phyloP scores from a whole-genome alignment of 2,797 vertebrate species.

The Zalophus californianus region DNA sequence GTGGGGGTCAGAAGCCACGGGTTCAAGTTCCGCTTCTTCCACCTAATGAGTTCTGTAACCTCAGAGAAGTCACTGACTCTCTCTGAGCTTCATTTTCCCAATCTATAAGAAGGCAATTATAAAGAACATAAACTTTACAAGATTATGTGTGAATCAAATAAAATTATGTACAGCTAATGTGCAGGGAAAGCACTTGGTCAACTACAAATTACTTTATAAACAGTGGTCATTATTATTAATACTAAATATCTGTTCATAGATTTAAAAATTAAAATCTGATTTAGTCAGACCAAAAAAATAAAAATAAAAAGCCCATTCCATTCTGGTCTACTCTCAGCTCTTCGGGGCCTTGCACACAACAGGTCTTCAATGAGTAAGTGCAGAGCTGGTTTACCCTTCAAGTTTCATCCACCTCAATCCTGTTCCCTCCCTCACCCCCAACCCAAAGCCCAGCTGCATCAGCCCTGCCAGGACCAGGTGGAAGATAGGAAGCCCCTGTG shows the following conservation, averaged over 20 bases:
- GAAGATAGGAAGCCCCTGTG: constrained; percentile 45
- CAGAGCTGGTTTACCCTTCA: background rate
- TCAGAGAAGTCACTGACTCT: constrained; percentile 11
- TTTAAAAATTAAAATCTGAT: constrained; percentile 54
- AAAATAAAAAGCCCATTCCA: background rate
- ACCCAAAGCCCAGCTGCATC: constrained; percentile 23
- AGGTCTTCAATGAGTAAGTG: background rate
- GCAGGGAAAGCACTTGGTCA: constrained; percentile 7
- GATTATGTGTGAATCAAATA: background rate
- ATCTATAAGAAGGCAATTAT: background rate
- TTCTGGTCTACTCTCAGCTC: background rate
- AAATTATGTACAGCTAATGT: background rate
- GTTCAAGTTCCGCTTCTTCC: constrained; percentile 38
- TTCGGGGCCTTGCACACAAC: background rate
- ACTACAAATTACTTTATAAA: constrained; percentile 37
- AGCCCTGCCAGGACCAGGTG: background rate
- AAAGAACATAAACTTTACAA: background rate
- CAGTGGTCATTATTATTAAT: constrained; percentile 9
- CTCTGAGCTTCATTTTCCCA: background rate
- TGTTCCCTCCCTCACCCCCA: background rate
- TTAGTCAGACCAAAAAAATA: background rate
- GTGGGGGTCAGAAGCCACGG: background rate
- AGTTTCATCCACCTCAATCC: background rate
- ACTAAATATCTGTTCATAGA: constrained; percentile 31
- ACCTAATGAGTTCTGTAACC: background rate